Base-by-base conservation (phyloP, 2,888 invertebrate species). In the Cyclophora albipunctata region DNA sequence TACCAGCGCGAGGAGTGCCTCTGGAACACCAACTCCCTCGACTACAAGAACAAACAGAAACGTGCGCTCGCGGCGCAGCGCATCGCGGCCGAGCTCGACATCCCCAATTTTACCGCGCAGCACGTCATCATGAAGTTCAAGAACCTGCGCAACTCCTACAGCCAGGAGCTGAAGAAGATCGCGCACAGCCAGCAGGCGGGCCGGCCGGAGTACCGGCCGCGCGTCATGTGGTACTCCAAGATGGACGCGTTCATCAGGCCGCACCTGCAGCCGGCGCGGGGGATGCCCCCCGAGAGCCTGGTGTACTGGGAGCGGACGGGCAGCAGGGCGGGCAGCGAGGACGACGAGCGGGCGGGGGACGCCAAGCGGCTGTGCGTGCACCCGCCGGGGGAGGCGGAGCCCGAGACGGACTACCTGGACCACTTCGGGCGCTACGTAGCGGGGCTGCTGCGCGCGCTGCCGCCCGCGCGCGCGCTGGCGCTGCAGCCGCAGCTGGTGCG, bases 91-190 rank as follows among this genome's bases (percentile, higher is more conserved):
- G 63, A 61, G 34, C 60, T 84, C 34, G 59, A 69, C 47, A 60
- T 81, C 5, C 63, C 67, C 0, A 62, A 74, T 47, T 81, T 84
- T 51, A 67, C 64, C 5, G 55, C 64, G 0, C 57, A 59, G n/a
- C 77, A 81, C 49, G 81, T 80, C 1, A 52, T 71, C 34, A 68
- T 71, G 41, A 84, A 84, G 62, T 76, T 82, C 42, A 83, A 77
- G 59, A 84, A 80, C 45, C 45, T 83, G 3, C 58, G 82, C 41
- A 78, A 76, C 51, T 75, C 78, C 0, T 84, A 81, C 49, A 71
- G 71, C 40, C 82, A 81, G 59, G 81, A 81, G 60, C 40, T 78
- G 54, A 77, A 71, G 63, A 84, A 81, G 64, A 71, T 81, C 42
- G 37, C 47, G 7, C 45, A 45, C 42, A 53, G 46, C 7, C 37